These are phyloP conservation scores for Drosophila simulans DNA, from an alignment of 1,140 invertebrate species.

Conservation along the genomic window DNA sequence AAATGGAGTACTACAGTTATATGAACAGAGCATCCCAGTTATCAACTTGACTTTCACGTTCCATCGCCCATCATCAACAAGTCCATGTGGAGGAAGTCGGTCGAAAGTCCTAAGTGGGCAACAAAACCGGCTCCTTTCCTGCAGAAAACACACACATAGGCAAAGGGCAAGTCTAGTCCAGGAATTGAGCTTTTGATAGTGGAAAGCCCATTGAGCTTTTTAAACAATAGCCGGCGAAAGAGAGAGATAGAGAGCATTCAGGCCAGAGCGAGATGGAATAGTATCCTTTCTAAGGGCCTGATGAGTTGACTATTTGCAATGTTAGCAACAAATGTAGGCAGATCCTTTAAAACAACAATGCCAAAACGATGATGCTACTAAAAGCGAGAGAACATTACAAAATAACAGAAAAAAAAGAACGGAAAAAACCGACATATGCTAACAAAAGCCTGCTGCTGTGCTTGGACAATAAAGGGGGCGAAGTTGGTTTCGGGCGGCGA, in stretches of 20 bases:
- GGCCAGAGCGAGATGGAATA: background rate
- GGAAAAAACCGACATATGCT: slow-evolving; percentile 51
- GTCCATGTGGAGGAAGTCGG: slow-evolving; percentile 28
- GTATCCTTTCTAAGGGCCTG: slow-evolving; percentile 20
- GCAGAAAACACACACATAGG: background rate
- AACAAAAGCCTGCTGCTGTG: slow-evolving; percentile 57
- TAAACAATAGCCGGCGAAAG: slow-evolving; percentile 8
- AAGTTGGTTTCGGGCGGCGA: background rate
- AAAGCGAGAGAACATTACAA: slow-evolving; percentile 9
- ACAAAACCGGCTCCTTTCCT: slow-evolving; percentile 15
- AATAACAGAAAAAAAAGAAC: slow-evolving; percentile 6
- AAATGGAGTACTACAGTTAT: too few species aligned
- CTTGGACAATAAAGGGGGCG: slow-evolving; percentile 4
- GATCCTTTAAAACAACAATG: slow-evolving; percentile 33
- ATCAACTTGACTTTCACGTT: slow-evolving; percentile 39
- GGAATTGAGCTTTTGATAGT: slow-evolving; percentile 36
- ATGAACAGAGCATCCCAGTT: slow-evolving; percentile 2
- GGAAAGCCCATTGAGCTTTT: slow-evolving; percentile 34
- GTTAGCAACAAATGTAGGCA: slow-evolving; percentile 34
- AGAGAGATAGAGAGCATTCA: background rate
- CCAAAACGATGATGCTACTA: slow-evolving; percentile 30
- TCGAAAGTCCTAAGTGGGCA: slow-evolving; percentile 42
- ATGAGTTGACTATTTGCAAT: slow-evolving; percentile 55
- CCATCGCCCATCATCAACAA: slow-evolving; percentile 33
- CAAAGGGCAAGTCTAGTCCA: slow-evolving; percentile 25